Percentiles rank a stretch among this genome's conserved stretches.
Conservation (phyloP, 2,888 invertebrate genomes). For the Sympetrum striolatum region DNA sequence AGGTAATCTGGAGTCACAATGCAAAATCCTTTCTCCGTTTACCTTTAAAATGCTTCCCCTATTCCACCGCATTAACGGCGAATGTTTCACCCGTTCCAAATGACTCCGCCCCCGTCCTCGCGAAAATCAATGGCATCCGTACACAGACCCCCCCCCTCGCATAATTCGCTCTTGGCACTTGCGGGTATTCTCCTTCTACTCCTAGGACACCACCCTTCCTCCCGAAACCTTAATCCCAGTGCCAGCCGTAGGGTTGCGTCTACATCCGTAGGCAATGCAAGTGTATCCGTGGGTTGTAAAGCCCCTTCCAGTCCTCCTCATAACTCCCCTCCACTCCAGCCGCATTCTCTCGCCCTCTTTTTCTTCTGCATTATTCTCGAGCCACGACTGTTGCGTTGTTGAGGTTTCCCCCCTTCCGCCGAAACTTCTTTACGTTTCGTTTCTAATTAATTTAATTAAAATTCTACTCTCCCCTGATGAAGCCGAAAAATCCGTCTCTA, state of each 20-base stretch:
- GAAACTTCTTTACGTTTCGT: neutral
- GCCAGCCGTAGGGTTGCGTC: neutral
- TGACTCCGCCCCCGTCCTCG: neutral
- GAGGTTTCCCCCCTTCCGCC: neutral
- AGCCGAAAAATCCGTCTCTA: no score
- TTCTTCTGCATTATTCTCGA: neutral
- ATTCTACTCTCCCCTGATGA: neutral
- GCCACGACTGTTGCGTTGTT: neutral
- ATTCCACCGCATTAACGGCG: neutral
- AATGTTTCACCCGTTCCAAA: neutral
- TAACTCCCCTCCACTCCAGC: neutral
- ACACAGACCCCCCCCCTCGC: neutral
- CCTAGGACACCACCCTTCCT: neutral
- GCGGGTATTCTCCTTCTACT: neutral
- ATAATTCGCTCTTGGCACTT: neutral
- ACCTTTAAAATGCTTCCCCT: neutral
- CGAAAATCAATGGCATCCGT: conserved; percentile 39
- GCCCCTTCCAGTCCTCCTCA: neutral
- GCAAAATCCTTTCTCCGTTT: neutral
- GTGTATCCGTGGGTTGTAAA: neutral
- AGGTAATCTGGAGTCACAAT: neutral
- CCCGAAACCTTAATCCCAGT: neutral
- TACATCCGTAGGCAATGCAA: neutral
- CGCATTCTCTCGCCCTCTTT: neutral
- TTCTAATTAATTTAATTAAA: neutral